A percentile compares a stretch with the other conserved stretches of the same genome.
These are phyloP conservation scores for Mechanitis messenoides DNA, from an alignment of 2,888 invertebrate species.

Conservation along the genomic window DNA sequence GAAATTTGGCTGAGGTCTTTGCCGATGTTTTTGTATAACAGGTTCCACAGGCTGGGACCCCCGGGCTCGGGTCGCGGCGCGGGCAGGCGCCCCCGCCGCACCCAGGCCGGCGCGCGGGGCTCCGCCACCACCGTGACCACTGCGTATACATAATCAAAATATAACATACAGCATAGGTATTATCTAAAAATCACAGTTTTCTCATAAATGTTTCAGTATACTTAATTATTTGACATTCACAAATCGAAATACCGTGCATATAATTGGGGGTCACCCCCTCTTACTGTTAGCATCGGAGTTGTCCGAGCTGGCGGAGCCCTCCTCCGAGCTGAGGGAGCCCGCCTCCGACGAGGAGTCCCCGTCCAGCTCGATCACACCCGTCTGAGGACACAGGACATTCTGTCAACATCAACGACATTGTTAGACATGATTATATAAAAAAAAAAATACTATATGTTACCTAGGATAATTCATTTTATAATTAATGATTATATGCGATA, in stretches of 20 bases:
- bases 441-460: neutral
- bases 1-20: slow-evolving; percentile 90
- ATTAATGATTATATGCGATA: no score
- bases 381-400: slow-evolving; percentile 37
- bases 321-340: slow-evolving; percentile 80
- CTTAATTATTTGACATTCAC: no score
- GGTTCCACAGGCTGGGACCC: slow-evolving; percentile 87
- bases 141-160: no score
- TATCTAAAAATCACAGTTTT: no score
- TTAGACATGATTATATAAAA: slow-evolving; percentile 3
- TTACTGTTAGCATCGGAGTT: slow-evolving; percentile 69
- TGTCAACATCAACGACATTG: neutral
- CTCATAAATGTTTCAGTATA: no score
- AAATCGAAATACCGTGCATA: no score
- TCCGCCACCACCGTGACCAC: slow-evolving; percentile 9
- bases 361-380: slow-evolving; percentile 69
- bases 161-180: neutral
- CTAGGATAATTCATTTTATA: no score
- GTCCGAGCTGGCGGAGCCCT: slow-evolving; percentile 82
- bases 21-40: slow-evolving; percentile 88
- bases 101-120: slow-evolving; percentile 35
- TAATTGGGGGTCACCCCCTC: slow-evolving; percentile 1
- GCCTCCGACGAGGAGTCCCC: slow-evolving; percentile 85
- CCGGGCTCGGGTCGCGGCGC: slow-evolving; percentile 83
- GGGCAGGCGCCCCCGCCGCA: slow-evolving; percentile 82